Evolutionary conservation across 1,140 invertebrate species (phyloP), one percentile per base, ranked within the genome.

Genomic region (Drosophila sulfurigaster): DNA sequence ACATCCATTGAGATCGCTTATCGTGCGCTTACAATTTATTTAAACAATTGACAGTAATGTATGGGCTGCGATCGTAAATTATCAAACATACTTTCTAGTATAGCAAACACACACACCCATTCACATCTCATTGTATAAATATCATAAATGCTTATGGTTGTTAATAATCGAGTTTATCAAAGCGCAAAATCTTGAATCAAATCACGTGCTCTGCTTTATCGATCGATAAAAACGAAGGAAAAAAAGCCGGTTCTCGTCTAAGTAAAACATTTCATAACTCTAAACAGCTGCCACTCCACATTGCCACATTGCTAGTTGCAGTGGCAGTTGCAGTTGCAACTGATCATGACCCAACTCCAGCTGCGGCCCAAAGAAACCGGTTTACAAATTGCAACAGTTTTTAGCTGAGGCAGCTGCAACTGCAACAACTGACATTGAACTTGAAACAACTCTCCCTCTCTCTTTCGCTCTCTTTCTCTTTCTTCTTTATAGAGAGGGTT

Each of bases 31-130:
- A 35, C 65, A 76, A 82, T 73, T 79, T 73, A 67, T 79, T 86
- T 76, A 75, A 80, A 70, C 77, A 80, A 78, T 80, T 88, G 83
- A 87, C 83, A 87, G 69, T 87, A 87, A 87, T 87, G 83, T 79
- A 87, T 87, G 83, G 59, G 67, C 43, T 6, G n/a, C 51, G 10
- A 11, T 66, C 81, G 66, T 78, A 81, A 80, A 85, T 81, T 76
- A 87, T 82, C 71, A 8, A 6, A 49, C 30, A 51, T 30, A 79
- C 81, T 85, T 85, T 78, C 81, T 59, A 46, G 38, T 35, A 46
- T 30, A 30, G 46, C 48, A 28, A 20, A 20, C 20, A 20, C 20
- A 28, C 48, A 49, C 20, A 25, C 15, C 6, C 48, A 49, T 49
- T 49, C 48, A 49, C 5, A 28, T 49, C 10, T 49, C 59, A 51